These are phyloP conservation scores for Deroptyus accipitrinus DNA, from an alignment of 2,113 vertebrate genomes.

Conservation along the genomic window DNA sequence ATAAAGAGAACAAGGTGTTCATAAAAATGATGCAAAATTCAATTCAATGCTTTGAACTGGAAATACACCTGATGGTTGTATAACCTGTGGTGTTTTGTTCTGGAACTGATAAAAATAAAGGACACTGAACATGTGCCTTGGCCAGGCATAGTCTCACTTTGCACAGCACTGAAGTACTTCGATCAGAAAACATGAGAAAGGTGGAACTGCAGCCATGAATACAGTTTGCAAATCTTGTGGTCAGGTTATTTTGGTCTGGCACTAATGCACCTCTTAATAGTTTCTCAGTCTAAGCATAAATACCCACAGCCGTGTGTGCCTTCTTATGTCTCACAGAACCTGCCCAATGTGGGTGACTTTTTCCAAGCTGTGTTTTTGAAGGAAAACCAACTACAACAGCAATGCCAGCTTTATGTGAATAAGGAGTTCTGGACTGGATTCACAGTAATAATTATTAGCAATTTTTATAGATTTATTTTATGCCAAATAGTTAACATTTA, in stretches of 20 bases:
- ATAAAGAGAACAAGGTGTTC: background rate
- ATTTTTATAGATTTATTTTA: slow-evolving; percentile 26
- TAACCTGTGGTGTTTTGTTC: background rate
- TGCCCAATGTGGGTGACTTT: background rate
- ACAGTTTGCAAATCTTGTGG: background rate
- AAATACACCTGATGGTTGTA: background rate
- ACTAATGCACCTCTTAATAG: background rate
- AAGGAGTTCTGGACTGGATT: background rate
- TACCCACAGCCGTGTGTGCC: background rate
- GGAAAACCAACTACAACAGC: background rate
- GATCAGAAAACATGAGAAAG: background rate
- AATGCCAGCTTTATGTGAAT: background rate
- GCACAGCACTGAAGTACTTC: background rate
- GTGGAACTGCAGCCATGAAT: background rate
- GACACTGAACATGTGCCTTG: background rate
- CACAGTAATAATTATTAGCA: background rate
- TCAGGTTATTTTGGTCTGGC: background rate
- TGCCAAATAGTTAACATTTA: slow-evolving; percentile 1
- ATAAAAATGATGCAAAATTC: background rate
- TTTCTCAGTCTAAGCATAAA: background rate
- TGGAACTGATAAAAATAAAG: background rate
- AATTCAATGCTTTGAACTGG: background rate
- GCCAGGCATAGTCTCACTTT: background rate
- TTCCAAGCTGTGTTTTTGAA: background rate
- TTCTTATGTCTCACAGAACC: background rate